These are phyloP conservation scores for Stegophylla sp. DNA, from an alignment of 2,888 invertebrate genomes.

Conservation along the genomic window DNA sequence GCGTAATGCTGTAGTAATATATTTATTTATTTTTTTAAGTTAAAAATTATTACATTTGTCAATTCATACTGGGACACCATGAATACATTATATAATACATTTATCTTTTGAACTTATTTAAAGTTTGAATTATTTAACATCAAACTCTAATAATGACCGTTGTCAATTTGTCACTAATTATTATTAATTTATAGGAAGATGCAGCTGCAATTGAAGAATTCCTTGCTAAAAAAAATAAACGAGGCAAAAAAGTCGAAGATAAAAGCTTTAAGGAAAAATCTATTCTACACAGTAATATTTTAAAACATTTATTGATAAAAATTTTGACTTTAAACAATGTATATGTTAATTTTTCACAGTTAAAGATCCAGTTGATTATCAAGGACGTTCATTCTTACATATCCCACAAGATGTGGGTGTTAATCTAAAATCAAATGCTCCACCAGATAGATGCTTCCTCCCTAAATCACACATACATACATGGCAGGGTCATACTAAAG, in stretches of 20 bases:
- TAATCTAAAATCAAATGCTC: constrained; percentile 82
- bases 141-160: no score
- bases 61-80: no score
- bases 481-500: constrained; percentile 97
- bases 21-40: no score
- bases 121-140: no score
- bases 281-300: constrained; percentile 79
- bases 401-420: constrained; percentile 92
- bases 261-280: constrained; percentile 95
- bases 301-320: constrained; percentile 22
- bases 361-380: constrained; percentile 92
- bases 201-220: constrained; percentile 94
- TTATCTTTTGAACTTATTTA: no score
- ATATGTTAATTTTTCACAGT: constrained; percentile 69
- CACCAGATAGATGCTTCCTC: constrained; percentile 93
- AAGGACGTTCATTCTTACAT: constrained; percentile 92
- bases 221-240: constrained; percentile 86
- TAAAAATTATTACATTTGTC: no score
- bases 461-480: constrained; percentile 96
- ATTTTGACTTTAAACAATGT: constrained; percentile 8
- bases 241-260: constrained; percentile 85
- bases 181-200: constrained; percentile 72
- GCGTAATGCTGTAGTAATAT: neutral
- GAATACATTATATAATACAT: no score
- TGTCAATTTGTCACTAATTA: neutral